Evolutionary conservation across 2,113 vertebrate genomes (phyloP), one percentile per base, ranked within the genome.

Genomic region (Tetrao urogallus): DNA sequence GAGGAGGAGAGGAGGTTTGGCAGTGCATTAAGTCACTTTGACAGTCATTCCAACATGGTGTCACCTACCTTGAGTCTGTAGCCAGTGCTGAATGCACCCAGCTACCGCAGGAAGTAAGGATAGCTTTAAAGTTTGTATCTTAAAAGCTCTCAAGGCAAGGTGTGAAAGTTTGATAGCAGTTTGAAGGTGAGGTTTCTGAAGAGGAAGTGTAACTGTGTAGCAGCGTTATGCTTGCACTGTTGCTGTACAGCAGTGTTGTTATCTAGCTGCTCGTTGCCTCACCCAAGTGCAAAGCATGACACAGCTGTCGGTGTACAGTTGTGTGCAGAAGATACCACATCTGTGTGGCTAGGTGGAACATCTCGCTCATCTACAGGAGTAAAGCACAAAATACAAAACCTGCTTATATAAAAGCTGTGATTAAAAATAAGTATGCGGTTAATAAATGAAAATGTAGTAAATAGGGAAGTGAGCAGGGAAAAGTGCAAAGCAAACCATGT

Each of bases 251-350:
- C 8, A 13, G 0, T 7, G 27, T 10, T 50, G n/a, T 32, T 22
- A 2, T 30, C 27, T 52, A 8, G 3, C 10, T 81, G 56, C 19
- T 40, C 40, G 2, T 6, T 60, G 47, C 47, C 74, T 38, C 3
- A 20, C 14, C 19, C 40, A 47, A 63, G 50, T 1, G 0, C 50
- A 20, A 4, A 64, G 21, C 2, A 0, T 14, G n/a, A 17, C 1
- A 2, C 20, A 63, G 12, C 14, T 17, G 4, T 32, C 24, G 6
- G 24, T 10, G 42, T 42, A 13, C 36, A 17, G 57, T 18, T 43
- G 28, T 36, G 25, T 32, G 67, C 48, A 83, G n/a, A 38, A 87
- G 28, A 34, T 22, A 34, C 54, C 3, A 1, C 25, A 13, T 36
- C 30, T 30, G 18, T 40, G 54, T 38, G 40, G 20, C 2, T 32